phyloP scores from a whole-genome alignment of 2,888 invertebrate genomes.

The Rhamphomyia laevipes region DNA sequence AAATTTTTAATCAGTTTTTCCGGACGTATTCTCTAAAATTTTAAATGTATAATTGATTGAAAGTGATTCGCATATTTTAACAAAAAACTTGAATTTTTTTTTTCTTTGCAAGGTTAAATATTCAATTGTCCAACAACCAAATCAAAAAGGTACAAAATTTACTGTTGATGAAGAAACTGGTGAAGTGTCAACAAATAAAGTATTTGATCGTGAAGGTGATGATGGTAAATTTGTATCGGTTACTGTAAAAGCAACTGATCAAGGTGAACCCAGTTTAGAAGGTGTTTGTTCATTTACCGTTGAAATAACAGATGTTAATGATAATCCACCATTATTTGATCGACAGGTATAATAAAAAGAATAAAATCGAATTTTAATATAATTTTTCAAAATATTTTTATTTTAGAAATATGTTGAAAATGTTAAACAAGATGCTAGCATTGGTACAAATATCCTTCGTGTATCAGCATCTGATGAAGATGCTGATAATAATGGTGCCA shows the following conservation, averaged over 20 bases:
- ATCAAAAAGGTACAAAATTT: slow-evolving; percentile 90
- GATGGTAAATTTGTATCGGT: slow-evolving; percentile 94
- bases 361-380: not conserved
- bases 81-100: too few relatives aligned
- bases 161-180: slow-evolving; percentile 93
- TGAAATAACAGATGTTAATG: slow-evolving; percentile 95
- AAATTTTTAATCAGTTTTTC: too few relatives aligned
- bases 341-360: slow-evolving; percentile 56
- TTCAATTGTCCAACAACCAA: slow-evolving; percentile 92
- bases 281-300: slow-evolving; percentile 98
- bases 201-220: slow-evolving; percentile 93
- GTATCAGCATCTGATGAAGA: slow-evolving; percentile 96
- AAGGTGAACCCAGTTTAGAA: slow-evolving; percentile 94
- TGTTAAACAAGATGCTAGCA: slow-evolving; percentile 92
- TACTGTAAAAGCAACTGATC: slow-evolving; percentile 95
- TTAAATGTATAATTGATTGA: too few relatives aligned
- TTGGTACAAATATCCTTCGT: slow-evolving; percentile 84
- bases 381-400: slow-evolving; percentile 3
- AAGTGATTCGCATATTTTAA: too few relatives aligned
- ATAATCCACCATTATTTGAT: slow-evolving; percentile 91
- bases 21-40: too few relatives aligned
- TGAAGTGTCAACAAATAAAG: slow-evolving; percentile 88
- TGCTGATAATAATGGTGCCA: slow-evolving; percentile 92
- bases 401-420: slow-evolving; percentile 91
- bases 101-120: slow-evolving; percentile 58